Percentiles rank a stretch among this genome's conserved stretches.
These are phyloP conservation scores for Chiridota heheva DNA, from an alignment of 35 echinoderm and acorn worm genomes.

Conservation along the genomic window DNA sequence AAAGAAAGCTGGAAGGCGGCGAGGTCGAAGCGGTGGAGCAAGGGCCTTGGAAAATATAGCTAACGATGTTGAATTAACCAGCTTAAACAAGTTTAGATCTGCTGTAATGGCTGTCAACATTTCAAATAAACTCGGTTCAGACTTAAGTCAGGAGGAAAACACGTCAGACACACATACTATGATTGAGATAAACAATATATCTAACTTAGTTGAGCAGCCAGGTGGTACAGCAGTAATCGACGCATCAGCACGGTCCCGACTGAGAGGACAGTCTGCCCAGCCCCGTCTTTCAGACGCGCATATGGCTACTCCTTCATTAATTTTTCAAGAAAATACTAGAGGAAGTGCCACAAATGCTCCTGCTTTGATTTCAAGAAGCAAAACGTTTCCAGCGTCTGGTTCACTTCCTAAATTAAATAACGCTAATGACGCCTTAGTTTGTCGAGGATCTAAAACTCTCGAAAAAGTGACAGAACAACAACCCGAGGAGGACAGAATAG, in stretches of 20 bases:
- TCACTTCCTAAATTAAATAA: background rate
- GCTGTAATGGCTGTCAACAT: background rate
- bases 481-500: background rate
- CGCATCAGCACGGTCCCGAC: too few relatives aligned
- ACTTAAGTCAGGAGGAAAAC: too few relatives aligned
- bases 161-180: too few relatives aligned
- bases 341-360: background rate
- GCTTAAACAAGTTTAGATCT: background rate
- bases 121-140: background rate
- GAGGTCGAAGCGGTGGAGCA: background rate
- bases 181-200: too few relatives aligned
- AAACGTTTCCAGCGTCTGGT: background rate
- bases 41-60: background rate
- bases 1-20: background rate
- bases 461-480: background rate
- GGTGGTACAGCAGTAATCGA: too few relatives aligned
- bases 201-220: too few relatives aligned
- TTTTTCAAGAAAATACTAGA: too few relatives aligned
- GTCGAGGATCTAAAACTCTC: background rate
- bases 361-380: background rate
- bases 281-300: too few relatives aligned
- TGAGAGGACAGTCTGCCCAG: too few relatives aligned
- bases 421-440: background rate
- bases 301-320: too few relatives aligned
- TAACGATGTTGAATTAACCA: background rate